Conservation (phyloP, 2,113 vertebrate genomes). For the Amblyornis subalaris region DNA sequence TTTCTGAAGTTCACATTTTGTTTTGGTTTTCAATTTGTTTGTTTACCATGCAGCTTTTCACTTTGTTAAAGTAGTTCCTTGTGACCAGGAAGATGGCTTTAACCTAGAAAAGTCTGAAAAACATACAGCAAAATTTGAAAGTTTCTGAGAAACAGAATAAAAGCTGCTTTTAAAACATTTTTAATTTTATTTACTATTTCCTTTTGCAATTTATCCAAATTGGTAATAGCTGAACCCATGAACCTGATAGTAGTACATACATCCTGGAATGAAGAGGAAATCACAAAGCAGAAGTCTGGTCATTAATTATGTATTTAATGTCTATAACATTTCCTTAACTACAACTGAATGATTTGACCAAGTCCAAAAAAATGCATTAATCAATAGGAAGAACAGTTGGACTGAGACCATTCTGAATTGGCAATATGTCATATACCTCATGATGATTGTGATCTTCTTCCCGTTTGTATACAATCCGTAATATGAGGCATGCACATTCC, state of each 20-base stretch:
- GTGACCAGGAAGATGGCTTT: neutral
- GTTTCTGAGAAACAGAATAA: neutral
- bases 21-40: neutral
- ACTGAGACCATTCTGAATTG: neutral
- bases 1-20: neutral
- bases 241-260: neutral
- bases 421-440: neutral
- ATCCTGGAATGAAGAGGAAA: neutral
- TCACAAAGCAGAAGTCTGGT: neutral
- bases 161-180: neutral
- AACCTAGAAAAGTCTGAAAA: neutral
- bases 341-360: neutral
- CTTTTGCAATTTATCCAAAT: neutral
- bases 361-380: neutral
- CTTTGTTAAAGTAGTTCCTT: neutral
- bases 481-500: neutral
- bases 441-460: neutral
- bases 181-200: neutral
- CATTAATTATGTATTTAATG: neutral
- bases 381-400: neutral
- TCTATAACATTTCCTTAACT: neutral
- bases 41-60: neutral
- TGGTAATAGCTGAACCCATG: neutral
- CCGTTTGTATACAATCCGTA: neutral
- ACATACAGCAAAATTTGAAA: neutral